A percentile compares a stretch with the other conserved stretches of the same genome.
phyloP scores from a whole-genome alignment of 2,888 invertebrate species.

The Acholoe squamosa region DNA sequence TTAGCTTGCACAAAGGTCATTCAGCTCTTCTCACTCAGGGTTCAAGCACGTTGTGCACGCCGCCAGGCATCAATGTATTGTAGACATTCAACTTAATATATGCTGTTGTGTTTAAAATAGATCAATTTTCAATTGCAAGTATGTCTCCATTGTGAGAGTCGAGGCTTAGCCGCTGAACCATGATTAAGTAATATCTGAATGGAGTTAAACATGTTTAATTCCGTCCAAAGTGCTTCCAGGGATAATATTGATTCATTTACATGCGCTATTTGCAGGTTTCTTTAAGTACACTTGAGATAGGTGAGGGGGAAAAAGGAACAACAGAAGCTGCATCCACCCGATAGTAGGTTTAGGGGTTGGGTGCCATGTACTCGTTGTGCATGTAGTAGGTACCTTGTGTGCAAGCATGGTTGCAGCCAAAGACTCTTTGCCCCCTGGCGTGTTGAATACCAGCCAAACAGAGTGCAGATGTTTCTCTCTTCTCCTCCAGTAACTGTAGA shows the following conservation, averaged over 20 bases:
- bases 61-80: neutral
- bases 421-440: neutral
- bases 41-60: neutral
- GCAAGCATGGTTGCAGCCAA: too few relatives aligned
- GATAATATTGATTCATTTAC: too few relatives aligned
- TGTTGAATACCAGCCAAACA: conserved; percentile 27
- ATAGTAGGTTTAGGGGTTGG: too few relatives aligned
- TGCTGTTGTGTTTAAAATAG: neutral
- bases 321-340: too few relatives aligned
- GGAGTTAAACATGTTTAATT: neutral
- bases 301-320: too few relatives aligned
- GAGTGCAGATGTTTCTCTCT: conserved; percentile 11
- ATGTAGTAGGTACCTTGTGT: too few relatives aligned
- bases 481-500: neutral
- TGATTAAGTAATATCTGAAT: neutral
- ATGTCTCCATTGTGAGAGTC: too few relatives aligned
- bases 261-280: too few relatives aligned
- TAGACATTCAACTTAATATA: neutral
- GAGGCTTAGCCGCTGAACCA: neutral
- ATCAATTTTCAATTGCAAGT: neutral
- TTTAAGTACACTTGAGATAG: too few relatives aligned
- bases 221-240: too few relatives aligned
- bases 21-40: neutral
- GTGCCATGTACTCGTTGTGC: too few relatives aligned
- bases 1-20: neutral